Base-by-base conservation (phyloP, 2,888 invertebrate species). In the Acanthopleura granulata region DNA sequence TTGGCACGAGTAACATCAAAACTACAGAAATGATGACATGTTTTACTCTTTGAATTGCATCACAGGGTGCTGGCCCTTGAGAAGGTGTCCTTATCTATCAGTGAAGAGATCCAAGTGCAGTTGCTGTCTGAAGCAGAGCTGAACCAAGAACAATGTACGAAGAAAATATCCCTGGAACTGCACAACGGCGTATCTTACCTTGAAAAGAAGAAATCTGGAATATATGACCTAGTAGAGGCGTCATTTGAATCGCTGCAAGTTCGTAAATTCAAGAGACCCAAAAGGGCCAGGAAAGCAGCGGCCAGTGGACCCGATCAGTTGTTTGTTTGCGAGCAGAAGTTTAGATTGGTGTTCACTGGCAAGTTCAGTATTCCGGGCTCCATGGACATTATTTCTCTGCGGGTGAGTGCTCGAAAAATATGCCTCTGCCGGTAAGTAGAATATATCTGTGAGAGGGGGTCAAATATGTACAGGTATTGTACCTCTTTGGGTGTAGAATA, bases 281-380 rank as follows among this genome's bases (percentile, higher is more conserved):
- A 66, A 27, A 22, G 66, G 25, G 29, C 66, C 29, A 22, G 66
- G 6, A 66, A 66, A 27, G 16, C 22, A 25, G 25, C 22, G 1
- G 66, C 29, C 16, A 27, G 1, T 6, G 66, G 66, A 16, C 22
- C 25, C 6, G 66, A 66, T 16, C 22, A 66, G 16, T 14, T 66
- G 66, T 66, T 66, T 27, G 66, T 66, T 27, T 66, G 66, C 25
- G 66, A 66, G 29, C 66, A 66, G 29, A 66, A 66, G 66, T 66
- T 66, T 14, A 18, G 66, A 6, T 25, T 66, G 66, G 66, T 66
- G 22, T 66, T 66, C 29, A 66, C 66, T 6, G 29, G 66, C 27
- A 25, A 66, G 9, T 66, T 66, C 16, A 3, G 1, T 4, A 12
- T 57, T 57, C 25, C 22, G 1, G 22, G 27, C 18, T 27, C 16